Conservation (phyloP, 2,113 vertebrate species). For the Noturus placidus region DNA sequence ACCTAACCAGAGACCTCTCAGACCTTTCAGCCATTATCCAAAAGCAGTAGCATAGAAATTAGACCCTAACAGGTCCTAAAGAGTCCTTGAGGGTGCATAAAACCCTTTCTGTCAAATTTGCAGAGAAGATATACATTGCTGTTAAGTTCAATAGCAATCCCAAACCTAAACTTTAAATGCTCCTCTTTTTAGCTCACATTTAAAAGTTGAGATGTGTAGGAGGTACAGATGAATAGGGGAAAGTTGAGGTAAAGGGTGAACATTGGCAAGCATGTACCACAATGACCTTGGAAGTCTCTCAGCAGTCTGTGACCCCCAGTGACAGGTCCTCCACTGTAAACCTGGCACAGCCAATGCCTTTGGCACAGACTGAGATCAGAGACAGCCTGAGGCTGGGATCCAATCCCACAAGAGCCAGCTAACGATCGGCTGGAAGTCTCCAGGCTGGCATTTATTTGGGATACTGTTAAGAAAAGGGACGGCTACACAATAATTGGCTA, state of each 20-base stretch:
- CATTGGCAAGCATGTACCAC: slow-evolving; percentile 36
- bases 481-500: slow-evolving; percentile 48
- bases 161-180: slow-evolving; percentile 46
- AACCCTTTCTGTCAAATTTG: slow-evolving; percentile 37
- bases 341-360: slow-evolving; percentile 49
- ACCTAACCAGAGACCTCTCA: slow-evolving; percentile 29
- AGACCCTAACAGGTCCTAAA: slow-evolving; percentile 40
- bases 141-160: slow-evolving; percentile 36
- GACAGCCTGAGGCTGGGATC: slow-evolving; percentile 49
- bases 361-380: slow-evolving; percentile 52
- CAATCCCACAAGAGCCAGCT: slow-evolving; percentile 45
- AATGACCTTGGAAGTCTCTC: slow-evolving; percentile 53
- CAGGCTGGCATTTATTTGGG: slow-evolving; percentile 51
- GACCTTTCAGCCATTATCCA: slow-evolving; percentile 44
- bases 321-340: slow-evolving; percentile 51
- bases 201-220: slow-evolving; percentile 29
- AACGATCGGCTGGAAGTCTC: slow-evolving; percentile 52
- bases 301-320: slow-evolving; percentile 47
- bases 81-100: slow-evolving; percentile 39
- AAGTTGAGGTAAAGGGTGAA: slow-evolving; percentile 36
- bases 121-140: slow-evolving; percentile 20
- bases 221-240: slow-evolving; percentile 19
- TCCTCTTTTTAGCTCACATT: slow-evolving; percentile 41
- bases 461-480: slow-evolving; percentile 57
- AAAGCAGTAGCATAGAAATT: slow-evolving; percentile 32